phyloP scores from a whole-genome alignment of 2,797 vertebrate genomes.

The Tokudaia tokunoshimensis region DNA sequence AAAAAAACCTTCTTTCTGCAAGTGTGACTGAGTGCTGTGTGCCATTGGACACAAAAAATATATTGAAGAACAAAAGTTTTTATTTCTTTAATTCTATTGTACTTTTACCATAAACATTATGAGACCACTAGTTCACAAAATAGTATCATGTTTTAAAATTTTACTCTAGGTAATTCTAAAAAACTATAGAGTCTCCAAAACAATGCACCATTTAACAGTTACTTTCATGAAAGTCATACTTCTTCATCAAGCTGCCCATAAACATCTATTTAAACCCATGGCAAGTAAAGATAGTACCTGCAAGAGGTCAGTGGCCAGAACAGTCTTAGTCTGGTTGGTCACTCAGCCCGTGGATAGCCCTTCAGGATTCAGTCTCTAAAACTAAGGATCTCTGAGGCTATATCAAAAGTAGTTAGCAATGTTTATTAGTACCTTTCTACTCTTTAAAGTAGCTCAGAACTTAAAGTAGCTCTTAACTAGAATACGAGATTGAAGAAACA shows the following conservation, averaged over 20 bases:
- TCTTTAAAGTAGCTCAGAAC: background rate
- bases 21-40: background rate
- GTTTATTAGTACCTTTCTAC: background rate
- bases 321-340: background rate
- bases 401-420: background rate
- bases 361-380: background rate
- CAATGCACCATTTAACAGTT: background rate
- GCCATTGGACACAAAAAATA: background rate
- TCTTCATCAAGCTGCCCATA: background rate
- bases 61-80: background rate
- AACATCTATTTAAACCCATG: background rate
- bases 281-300: background rate
- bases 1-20: background rate
- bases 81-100: constrained; percentile 12
- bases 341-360: background rate
- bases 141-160: background rate
- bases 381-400: background rate
- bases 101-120: background rate
- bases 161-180: background rate
- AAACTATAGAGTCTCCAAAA: background rate
- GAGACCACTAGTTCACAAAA: background rate
- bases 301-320: background rate
- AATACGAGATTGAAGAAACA: constrained; percentile 29
- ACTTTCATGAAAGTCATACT: background rate
- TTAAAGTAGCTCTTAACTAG: background rate